phyloP scores from a whole-genome alignment of 2,113 vertebrate species.

The Falcunculus frontatus region DNA sequence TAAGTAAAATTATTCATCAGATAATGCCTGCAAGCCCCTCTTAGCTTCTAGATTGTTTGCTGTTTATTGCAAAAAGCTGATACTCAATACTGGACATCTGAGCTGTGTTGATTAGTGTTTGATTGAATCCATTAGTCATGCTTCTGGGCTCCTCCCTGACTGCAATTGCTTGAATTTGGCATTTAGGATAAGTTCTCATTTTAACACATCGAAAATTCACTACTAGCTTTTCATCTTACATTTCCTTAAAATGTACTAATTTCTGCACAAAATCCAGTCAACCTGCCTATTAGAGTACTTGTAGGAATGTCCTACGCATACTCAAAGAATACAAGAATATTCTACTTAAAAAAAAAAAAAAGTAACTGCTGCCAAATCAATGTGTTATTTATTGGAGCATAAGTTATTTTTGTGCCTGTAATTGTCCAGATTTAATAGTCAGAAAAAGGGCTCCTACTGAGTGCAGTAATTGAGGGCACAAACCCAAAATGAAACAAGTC shows the following conservation, averaged over 20 bases:
- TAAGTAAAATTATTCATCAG: conserved; percentile 14
- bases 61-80: conserved; percentile 7
- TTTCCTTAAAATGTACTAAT: neutral
- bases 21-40: neutral
- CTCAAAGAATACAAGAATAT: neutral
- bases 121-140: neutral
- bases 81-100: neutral
- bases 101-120: conserved; percentile 13
- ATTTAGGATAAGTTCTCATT: neutral
- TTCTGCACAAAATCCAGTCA: neutral
- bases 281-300: neutral
- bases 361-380: neutral
- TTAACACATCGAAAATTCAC: neutral
- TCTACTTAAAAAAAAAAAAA: neutral
- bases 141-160: neutral
- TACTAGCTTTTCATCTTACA: neutral
- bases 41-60: neutral
- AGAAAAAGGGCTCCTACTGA: neutral
- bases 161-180: neutral
- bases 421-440: neutral
- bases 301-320: neutral
- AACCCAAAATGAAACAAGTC: neutral
- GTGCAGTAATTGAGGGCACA: neutral
- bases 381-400: neutral
- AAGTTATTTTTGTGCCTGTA: neutral